Evolutionary conservation across 2,888 invertebrate species (phyloP).

Genomic region (Leucophenga montana): DNA sequence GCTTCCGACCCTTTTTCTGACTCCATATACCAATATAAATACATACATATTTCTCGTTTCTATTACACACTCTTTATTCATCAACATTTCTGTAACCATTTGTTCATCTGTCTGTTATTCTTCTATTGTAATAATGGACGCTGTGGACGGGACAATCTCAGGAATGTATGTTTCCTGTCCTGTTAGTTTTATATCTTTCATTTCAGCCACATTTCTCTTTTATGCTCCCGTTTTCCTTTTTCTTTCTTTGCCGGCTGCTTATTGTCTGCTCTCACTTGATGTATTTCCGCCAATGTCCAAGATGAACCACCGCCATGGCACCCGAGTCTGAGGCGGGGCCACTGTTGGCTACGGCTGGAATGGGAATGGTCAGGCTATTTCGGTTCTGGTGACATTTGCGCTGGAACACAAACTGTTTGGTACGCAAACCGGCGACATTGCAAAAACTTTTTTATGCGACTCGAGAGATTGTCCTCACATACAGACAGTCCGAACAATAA

Average conservation of each 20-base stretch:
- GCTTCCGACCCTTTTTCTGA: not conserved
- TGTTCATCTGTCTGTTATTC: too few relatives aligned
- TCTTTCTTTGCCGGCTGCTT: slow-evolving; percentile 1
- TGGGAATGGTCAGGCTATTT: too few relatives aligned
- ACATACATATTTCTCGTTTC: too few relatives aligned
- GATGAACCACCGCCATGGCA: not conserved
- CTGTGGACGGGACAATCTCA: not conserved
- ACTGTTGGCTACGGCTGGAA: too few relatives aligned
- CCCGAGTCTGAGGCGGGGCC: too few relatives aligned
- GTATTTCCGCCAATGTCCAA: slow-evolving; percentile 53
- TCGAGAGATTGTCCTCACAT: not conserved
- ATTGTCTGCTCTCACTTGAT: slow-evolving; percentile 41
- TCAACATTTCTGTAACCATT: too few relatives aligned
- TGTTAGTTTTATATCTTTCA: slow-evolving; percentile 6
- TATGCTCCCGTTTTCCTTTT: not conserved
- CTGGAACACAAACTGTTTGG: not conserved
- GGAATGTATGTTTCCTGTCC: not conserved
- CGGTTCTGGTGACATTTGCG: too few relatives aligned
- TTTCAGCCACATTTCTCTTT: not conserved
- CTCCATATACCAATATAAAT: too few relatives aligned
- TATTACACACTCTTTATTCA: too few relatives aligned
- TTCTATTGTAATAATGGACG: too few relatives aligned
- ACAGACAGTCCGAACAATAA: not conserved
- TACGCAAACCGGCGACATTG: slow-evolving; percentile 23
- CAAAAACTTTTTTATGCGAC: slow-evolving; percentile 4